Evolutionary conservation across 2,888 invertebrate genomes (phyloP), one percentile per base, ranked within the genome.

Genomic region (Apantesis nais): DNA sequence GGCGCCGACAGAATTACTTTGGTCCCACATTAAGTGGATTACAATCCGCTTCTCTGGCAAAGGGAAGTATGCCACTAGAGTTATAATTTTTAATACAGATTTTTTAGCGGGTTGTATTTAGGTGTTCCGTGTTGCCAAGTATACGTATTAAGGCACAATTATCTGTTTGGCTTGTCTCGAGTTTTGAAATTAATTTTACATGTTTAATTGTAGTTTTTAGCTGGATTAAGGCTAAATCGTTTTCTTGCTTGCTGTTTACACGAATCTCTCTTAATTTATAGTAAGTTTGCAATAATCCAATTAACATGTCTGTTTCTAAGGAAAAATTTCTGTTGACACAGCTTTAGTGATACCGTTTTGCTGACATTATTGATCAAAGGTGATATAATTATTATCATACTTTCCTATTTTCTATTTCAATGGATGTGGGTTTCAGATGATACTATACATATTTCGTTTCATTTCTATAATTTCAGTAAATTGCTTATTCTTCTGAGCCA

Each of bases 41-140:
- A 62, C 25, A 62, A 39, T 58, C 63, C 19, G n/a, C 29, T 22
- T n/a, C 7, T 22, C 65, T 72, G 72, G 68, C 68, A 72, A 68
- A 37, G 41, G 39, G 4, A 66, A 66, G 55, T 66, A 68, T 68
- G 68, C 58, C 52, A 55, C 41, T n/a, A 4, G 41, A 44, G 52
- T 29, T 37, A 62, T 68, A 34, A 29, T 71, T 65, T 67, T 68
- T 65, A 55, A 65, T 67, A 29, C 16, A 48, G 41, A 31, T 61
- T 62, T n/a, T 68, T 68, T 62, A 29, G 37, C 48, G 29, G 37
- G 12, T 25, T 63, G 16, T 58, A 63, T 64, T 31, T 31, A 52
- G 16, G 22, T 41, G 31, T 19, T 39, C 2, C 16, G 48, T 39
- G 61, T 52, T 65, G 63, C 71, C 67, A 68, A 65, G 55, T 62